A percentile compares a stretch with the other conserved stretches of the same genome.
Evolutionary conservation across 2,888 invertebrate species (phyloP).

Genomic region (Aproaerema taeniolella): DNA sequence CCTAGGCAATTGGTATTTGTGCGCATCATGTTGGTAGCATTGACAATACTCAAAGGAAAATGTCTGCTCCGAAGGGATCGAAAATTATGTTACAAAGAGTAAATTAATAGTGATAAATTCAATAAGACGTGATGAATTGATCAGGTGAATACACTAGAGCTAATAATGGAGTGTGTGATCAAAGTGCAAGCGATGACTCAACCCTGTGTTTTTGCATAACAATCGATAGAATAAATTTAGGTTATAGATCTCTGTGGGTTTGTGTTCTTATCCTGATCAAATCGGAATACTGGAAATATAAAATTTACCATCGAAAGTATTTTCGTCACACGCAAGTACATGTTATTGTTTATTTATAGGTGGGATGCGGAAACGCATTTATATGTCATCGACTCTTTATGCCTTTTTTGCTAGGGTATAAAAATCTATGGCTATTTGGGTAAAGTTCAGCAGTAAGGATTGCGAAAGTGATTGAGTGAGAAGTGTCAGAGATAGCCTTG

Average conservation of each 20-base stretch:
- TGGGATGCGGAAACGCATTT: conserved; percentile 61
- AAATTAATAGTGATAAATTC: conserved; percentile 46
- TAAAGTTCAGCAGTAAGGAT: conserved; percentile 54
- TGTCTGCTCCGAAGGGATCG: conserved; percentile 66
- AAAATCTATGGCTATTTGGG: conserved; percentile 47
- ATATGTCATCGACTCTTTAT: conserved; percentile 63
- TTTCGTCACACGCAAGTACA: conserved; percentile 49
- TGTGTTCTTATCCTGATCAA: conserved; percentile 54
- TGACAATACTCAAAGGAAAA: conserved; percentile 51
- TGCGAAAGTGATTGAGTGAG: conserved; percentile 65
- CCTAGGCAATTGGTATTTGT: too few relatives aligned
- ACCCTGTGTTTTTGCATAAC: conserved; percentile 71
- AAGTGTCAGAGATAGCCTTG: conserved; percentile 68
- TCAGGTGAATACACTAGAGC: conserved; percentile 54
- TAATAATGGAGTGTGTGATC: conserved; percentile 32
- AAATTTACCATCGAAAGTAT: conserved; percentile 43
- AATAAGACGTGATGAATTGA: conserved; percentile 40
- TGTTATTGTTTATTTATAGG: conserved; percentile 69
- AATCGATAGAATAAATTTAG: conserved; percentile 75
- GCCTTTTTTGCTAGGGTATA: conserved; percentile 49
- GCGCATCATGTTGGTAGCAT: conserved; percentile 29
- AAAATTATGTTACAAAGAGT: conserved; percentile 55
- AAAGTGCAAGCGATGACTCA: conserved; percentile 51
- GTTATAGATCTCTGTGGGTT: conserved; percentile 67
- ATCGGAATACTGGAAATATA: conserved; percentile 52